Evolutionary conservation across 2,113 vertebrate species (phyloP), one percentile per base, ranked within the genome.

Genomic region (Lasiurus cinereus): DNA sequence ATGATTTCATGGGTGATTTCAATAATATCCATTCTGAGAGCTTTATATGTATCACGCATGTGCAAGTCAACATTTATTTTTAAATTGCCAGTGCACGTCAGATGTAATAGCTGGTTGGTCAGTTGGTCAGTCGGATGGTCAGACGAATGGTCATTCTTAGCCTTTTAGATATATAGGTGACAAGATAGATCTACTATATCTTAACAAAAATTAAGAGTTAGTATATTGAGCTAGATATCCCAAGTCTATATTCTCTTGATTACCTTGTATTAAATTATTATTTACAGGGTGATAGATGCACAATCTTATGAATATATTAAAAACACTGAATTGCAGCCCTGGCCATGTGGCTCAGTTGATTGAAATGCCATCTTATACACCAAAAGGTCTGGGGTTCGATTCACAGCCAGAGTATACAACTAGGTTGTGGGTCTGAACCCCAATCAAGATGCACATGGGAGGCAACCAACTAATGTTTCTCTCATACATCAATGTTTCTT

Each of bases 201-300:
- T 74, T 85, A 73, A 73, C n/a, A 77, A 93, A 76, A 94, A 80
- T 36, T 85, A 67, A 48, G 86, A 89, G 27, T 90, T 91, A 93
- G 69, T 72, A 83, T 59, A 87, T 9, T 70, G 66, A 96, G 19
- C 39, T 77, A 95, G 36, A 64, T 83, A 89, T 79, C 50, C 19
- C 87, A 95, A 91, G 78, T 66, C 33, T 43, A 92, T 31, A 78
- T 90, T 90, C 78, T 72, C 74, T 94, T 54, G 36, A 76, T 78
- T 93, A 88, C 19, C 6, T 15, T 89, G 48, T 11, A 83, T 46
- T 82, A 85, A 83, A 85, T 82, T 91, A 91, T 50, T 72, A 93
- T 3, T 92, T 77, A 66, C 24, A 48, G 14, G 2, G 56, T 73
- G 31, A 93, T 91, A 13, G 11, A 70, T n/a, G 18, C 2, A 84